Base-by-base conservation (phyloP, 2,888 invertebrate genomes). In the Thereva unica region DNA sequence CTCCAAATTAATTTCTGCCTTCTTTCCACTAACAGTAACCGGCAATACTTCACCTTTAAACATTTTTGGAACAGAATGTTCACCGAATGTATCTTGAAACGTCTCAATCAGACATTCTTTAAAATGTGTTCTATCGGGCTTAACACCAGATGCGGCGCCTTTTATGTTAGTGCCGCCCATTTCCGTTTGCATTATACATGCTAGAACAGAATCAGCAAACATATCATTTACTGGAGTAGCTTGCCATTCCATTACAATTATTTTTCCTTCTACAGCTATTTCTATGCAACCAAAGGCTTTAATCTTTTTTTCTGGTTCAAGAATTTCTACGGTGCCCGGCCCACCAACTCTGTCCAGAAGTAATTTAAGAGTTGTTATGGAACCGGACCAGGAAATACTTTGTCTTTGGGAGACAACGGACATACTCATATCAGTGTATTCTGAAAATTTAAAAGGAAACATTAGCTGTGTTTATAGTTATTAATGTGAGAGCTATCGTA, bases 171-270 rank as follows among this genome's bases (percentile, higher is more conserved):
- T 83, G 59, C 88, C 88, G 56, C 88, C 82, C 72, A 86, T 79
- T 76, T 92, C 91, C 0, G 94, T 93, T 78, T 93, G 90, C 73
- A 98, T 84, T 45, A 97, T 85, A 50, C 91, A 94, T 0, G 93
- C 92, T 64, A 97, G 84, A 38, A 96, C 90, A 38, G 97, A 92
- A 83, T 99, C 98, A 38, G 98, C 97, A 82, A 91, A 98, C 95
- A 98, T 97, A 82, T 99, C 98, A 76, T 95, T 91, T 53, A 97
- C 91, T 0, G 98, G 97, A 76, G 91, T 93, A 5, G 97, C 95
- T 52, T 89, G 84, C 98, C 98, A 99, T 86, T 97, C 96, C 67
- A 98, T 84, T 0, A 92, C 89, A 38, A 95, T 90, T 72, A 93
- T 86, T 78, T 89, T 89, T 44, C 88, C 87, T 72, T 95, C 94